Conservation (phyloP, 2,113 vertebrate genomes). For the Oncorhynchus nerka region DNA sequence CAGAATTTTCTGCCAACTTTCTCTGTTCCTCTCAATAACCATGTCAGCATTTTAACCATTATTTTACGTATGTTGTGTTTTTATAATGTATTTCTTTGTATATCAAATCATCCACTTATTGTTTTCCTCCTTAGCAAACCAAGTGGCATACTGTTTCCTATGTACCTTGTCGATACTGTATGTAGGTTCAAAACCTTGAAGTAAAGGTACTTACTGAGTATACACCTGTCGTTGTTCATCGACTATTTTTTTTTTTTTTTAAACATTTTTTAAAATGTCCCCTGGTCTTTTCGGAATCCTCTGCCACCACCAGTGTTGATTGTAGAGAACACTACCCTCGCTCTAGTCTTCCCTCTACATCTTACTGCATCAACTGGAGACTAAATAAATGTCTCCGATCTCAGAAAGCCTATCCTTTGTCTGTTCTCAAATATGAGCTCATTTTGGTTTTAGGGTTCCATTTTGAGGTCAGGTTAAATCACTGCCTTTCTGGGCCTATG, state of each 20-base stretch:
- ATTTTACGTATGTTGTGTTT: slow-evolving; percentile 35
- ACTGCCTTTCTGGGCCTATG: background rate
- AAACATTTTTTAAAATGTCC: background rate
- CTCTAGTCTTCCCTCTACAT: background rate
- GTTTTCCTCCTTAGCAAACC: slow-evolving; percentile 42
- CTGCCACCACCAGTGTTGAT: slow-evolving; percentile 3
- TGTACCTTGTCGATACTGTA: slow-evolving; percentile 41
- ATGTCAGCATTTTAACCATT: slow-evolving; percentile 22
- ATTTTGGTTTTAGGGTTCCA: slow-evolving; percentile 19
- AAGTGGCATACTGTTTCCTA: slow-evolving; percentile 61
- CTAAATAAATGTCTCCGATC: background rate
- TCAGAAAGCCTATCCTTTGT: background rate
- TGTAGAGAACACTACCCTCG: background rate
- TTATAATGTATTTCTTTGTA: slow-evolving; percentile 61
- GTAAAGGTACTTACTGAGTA: slow-evolving; percentile 1
- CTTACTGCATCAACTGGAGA: background rate
- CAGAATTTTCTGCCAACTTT: slow-evolving; percentile 1
- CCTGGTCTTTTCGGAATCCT: background rate
- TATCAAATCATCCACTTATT: slow-evolving; percentile 46
- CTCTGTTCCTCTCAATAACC: slow-evolving; percentile 23
- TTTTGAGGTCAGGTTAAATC: background rate
- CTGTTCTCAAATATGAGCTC: background rate
- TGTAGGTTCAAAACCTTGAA: slow-evolving; percentile 29
- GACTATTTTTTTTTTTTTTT: background rate
- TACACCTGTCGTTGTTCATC: background rate